Evolutionary conservation across 2,797 vertebrate genomes (phyloP).

Genomic region (Syndactyla subalaris): DNA sequence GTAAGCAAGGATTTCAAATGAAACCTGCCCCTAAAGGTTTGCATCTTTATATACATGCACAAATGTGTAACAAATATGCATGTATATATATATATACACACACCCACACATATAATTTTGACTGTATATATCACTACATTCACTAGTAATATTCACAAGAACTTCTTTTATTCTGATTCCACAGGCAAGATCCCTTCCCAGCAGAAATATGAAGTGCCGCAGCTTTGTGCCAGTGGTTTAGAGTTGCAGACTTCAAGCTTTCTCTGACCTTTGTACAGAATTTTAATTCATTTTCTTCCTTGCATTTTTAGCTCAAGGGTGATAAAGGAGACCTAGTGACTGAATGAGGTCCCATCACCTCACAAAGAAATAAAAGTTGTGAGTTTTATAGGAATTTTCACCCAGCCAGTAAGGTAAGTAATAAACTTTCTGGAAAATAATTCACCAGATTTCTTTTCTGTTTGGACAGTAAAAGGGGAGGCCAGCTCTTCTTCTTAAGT

Average conservation of each 20-base stretch:
- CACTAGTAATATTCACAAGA: neutral
- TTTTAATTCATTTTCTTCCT: slow-evolving; percentile 58
- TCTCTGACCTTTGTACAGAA: slow-evolving; percentile 71
- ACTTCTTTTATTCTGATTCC: slow-evolving; percentile 42
- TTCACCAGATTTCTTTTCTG: slow-evolving; percentile 25
- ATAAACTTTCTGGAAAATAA: slow-evolving; percentile 24
- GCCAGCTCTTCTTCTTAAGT: neutral
- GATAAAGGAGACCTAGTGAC: slow-evolving; percentile 7
- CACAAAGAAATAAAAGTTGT: slow-evolving; percentile 2
- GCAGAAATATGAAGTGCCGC: slow-evolving; percentile 56
- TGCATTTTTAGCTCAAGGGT: slow-evolving; percentile 41
- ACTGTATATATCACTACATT: neutral
- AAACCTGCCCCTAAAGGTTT: slow-evolving; percentile 35
- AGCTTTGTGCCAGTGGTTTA: slow-evolving; percentile 66
- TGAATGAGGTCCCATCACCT: neutral
- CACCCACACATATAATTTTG: neutral
- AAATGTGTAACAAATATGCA: neutral
- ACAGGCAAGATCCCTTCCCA: slow-evolving; percentile 33
- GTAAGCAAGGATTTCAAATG: slow-evolving; percentile 58
- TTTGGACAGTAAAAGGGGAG: slow-evolving; percentile 23
- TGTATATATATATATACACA: neutral
- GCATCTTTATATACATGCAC: neutral
- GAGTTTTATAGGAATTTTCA: neutral
- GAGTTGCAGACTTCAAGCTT: slow-evolving; percentile 68
- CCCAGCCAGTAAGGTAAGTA: neutral